Evolutionary conservation across 2,888 invertebrate species (phyloP), one percentile per base, ranked within the genome.

Genomic region (Troides helena): DNA sequence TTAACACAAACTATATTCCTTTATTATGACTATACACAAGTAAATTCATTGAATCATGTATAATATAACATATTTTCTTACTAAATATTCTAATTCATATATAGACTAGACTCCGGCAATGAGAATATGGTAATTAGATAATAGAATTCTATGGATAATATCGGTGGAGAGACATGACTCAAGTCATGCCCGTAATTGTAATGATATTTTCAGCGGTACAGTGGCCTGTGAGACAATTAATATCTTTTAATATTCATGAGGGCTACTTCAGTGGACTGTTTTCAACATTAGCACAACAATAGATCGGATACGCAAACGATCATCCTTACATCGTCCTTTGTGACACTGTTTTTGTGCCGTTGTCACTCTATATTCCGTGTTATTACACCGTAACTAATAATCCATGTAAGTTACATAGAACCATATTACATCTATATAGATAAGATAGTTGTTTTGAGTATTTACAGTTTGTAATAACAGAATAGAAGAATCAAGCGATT

Each of bases 171-270:
- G 70, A 67, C 58, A 74, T 71, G 67, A 74, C 62, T 72, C 68
- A 77, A 72, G 75, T 79, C 80, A 80, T 82, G 82, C 78, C 74
- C 78, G 74, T 76, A 79, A 81, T 81, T 80, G 81, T 81, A 74
- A 73, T 76, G 79, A 81, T 80, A 80, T 85, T 85, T 86, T 85
- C 80, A 87, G 79, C 77, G 71, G 76, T 76, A 77, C 82, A 77
- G 78, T 80, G 77, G 78, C 83, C 77, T 79, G 75, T 78, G 81
- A 84, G 87, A 90, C 86, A 88, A 89, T 87, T 85, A 85, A 87
- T 84, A 84, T 81, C 75, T 75, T 76, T 90, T 86, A 90, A 89
- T 91, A 92, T 92, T 91, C 90, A 92, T 91, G 88, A 90, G 86
- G 73, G 78, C 80, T 80, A 78, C 76, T 78, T 80, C 81, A 81